Conservation (phyloP, 2,113 vertebrate species). For the Parus major region DNA sequence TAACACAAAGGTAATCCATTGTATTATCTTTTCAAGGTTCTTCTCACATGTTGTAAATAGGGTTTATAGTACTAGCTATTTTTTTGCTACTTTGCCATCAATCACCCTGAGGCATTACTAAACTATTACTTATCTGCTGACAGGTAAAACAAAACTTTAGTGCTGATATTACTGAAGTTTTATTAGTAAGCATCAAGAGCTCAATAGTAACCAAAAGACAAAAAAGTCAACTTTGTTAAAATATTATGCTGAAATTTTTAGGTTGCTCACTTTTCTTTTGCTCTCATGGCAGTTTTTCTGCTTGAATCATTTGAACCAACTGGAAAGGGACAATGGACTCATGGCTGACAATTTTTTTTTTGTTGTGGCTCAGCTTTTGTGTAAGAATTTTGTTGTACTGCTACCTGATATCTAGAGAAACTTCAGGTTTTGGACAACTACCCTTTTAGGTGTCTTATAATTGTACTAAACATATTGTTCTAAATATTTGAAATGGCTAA, state of each 20-base stretch:
- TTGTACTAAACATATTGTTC: background rate
- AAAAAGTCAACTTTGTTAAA: slow-evolving; percentile 25
- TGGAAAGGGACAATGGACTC: background rate
- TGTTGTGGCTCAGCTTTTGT: background rate
- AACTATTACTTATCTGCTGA: slow-evolving; percentile 57
- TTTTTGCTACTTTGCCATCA: slow-evolving; percentile 40
- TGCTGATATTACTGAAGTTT: slow-evolving; percentile 51
- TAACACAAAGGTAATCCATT: slow-evolving; percentile 64
- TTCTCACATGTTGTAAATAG: slow-evolving; percentile 54
- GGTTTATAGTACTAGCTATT: slow-evolving; percentile 53
- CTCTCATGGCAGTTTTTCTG: background rate
- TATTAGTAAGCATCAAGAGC: slow-evolving; percentile 46
- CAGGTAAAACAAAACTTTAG: slow-evolving; percentile 43
- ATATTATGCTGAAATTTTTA: background rate
- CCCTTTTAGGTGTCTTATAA: background rate
- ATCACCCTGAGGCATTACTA: slow-evolving; percentile 40
- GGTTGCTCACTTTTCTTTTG: background rate
- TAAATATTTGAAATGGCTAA: background rate
- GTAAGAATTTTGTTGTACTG: background rate
- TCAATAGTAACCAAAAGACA: background rate
- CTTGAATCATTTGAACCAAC: background rate
- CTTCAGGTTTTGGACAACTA: background rate
- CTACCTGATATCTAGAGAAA: background rate
- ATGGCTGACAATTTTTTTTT: background rate
- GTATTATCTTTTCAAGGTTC: slow-evolving; percentile 51